phyloP scores from a whole-genome alignment of 1,140 invertebrate species.

The Elysia chlorotica region DNA sequence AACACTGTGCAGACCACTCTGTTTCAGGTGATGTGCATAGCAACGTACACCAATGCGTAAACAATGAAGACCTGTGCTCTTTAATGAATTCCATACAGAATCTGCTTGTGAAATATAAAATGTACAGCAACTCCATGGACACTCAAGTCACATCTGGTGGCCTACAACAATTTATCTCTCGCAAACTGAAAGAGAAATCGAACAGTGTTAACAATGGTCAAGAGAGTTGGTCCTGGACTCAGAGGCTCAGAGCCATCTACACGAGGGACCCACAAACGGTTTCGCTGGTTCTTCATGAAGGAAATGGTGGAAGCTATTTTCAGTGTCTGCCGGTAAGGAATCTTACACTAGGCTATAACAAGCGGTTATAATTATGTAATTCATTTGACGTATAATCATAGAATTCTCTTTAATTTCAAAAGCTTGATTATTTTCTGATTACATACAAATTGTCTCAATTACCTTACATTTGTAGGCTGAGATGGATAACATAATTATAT shows the following conservation, averaged over 20 bases:
- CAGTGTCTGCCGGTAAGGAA: slow-evolving; percentile 44
- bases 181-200: slow-evolving; percentile 32
- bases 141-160: slow-evolving; percentile 41
- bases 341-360: no score
- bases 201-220: neutral
- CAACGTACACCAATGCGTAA: neutral
- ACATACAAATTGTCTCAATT: no score
- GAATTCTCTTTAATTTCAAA: no score
- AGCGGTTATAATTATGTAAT: no score
- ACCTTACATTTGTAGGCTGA: no score
- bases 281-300: neutral
- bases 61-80: neutral
- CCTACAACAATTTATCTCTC: slow-evolving; percentile 46
- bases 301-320: slow-evolving; percentile 27
- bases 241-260: slow-evolving; percentile 27
- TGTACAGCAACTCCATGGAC: slow-evolving; percentile 29
- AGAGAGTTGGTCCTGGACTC: no score
- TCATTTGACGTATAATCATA: no score
- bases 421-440: no score
- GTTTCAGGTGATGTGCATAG: neutral
- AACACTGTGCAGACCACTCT: no score
- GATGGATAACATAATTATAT: no score
- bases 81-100: slow-evolving; percentile 26
- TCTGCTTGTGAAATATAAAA: slow-evolving; percentile 46
- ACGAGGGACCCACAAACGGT: slow-evolving; percentile 11